phyloP scores from a whole-genome alignment of 2,888 invertebrate species.

The Palloptera scutellata region DNA sequence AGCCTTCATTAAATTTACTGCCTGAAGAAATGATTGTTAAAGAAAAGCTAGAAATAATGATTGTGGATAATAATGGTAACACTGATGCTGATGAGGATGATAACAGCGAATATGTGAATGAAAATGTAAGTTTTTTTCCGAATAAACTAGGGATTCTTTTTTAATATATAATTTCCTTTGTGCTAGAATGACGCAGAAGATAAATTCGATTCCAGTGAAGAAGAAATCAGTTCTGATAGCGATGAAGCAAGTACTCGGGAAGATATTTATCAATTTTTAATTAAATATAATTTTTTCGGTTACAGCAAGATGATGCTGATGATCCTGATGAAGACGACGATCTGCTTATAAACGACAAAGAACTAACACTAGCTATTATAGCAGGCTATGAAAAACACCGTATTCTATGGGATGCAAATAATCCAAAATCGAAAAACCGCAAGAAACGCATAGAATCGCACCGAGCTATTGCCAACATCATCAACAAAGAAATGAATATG shows the following conservation, averaged over 20 bases:
- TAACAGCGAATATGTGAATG: too few relatives aligned
- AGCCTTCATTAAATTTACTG: constrained; percentile 1
- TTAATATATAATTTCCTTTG: too few relatives aligned
- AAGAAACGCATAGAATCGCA: constrained; percentile 32
- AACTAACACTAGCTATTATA: constrained; percentile 29
- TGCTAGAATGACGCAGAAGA: constrained; percentile 1
- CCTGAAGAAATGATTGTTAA: background rate
- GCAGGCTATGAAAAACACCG: constrained; percentile 30
- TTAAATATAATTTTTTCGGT: too few relatives aligned
- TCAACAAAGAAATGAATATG: constrained; percentile 28
- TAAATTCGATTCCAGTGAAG: constrained; percentile 25
- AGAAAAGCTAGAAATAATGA: background rate
- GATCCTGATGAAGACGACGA: constrained; percentile 18
- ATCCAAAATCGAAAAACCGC: constrained; percentile 19
- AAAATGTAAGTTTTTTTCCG: constrained; percentile 7
- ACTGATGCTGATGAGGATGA: constrained; percentile 16
- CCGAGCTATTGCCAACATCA: constrained; percentile 25
- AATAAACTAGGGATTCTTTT: background rate
- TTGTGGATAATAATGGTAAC: too few relatives aligned
- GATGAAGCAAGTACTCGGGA: background rate
- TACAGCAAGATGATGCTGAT: constrained; percentile 14
- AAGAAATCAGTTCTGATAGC: constrained; percentile 12
- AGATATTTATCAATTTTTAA: background rate
- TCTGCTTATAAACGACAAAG: constrained; percentile 19
- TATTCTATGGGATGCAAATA: constrained; percentile 33